Evolutionary conservation across 1,140 invertebrate genomes (phyloP), one percentile per base, ranked within the genome.

Genomic region (Venustaconcha ellipsiformis): DNA sequence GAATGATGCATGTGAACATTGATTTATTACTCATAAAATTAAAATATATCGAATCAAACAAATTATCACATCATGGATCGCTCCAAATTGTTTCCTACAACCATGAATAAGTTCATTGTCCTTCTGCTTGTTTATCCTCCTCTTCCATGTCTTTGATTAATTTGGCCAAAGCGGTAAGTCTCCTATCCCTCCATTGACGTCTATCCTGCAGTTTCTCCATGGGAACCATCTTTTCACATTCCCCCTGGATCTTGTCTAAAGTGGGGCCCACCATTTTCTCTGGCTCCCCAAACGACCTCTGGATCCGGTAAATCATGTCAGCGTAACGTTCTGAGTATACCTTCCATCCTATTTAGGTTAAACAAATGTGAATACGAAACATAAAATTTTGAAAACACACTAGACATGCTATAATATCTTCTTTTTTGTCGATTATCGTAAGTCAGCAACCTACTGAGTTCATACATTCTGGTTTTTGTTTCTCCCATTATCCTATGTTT

Each of bases 131-230:
- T 48, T 48, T 48, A 48, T 78, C 72, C 55, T 73, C 80, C 23
- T 68, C 30, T 23, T 83, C 73, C 72, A 84, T 58, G 84, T 96
- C 92, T 81, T 93, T 94, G 87, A 97, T 97, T 26, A 98, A 89
- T 78, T 94, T 90, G 12, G 95, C 94, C 14, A 98, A 90, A 72
- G 95, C 93, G 0, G 94, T 95, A 14, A 99, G 91, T 76, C 95
- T 94, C 37, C 92, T 91, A 86, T 98, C 96, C 58, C 97, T 91
- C 95, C 96, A 98, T 2, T 91, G 92, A 62, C 96, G 91, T 76
- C 95, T 90, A 72, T 95, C 93, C 60, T 91, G 92, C 20, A 98
- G 89, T 84, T 94, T 92, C 48, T 95, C 93, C n/a, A 97, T 80
- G 0, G 96, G 95, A 26, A 95, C 76, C 37, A 72, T 67, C 6